These are phyloP conservation scores for Rhagonycha lutea DNA, from an alignment of 2,888 invertebrate species.

Conservation along the genomic window DNA sequence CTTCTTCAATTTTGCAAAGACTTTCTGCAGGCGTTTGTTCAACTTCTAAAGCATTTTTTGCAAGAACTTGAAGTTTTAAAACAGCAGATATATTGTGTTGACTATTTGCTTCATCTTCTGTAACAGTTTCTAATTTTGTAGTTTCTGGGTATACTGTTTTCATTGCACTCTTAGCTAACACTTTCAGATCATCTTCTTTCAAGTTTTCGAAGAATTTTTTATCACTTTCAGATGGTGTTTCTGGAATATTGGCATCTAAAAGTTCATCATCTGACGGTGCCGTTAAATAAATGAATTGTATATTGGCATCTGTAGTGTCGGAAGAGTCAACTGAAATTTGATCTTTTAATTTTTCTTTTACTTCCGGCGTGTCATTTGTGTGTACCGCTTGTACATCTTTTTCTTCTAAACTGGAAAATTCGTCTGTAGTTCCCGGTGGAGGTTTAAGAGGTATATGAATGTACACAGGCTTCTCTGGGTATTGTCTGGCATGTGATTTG, in stretches of 20 bases:
- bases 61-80: background rate
- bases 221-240: slow-evolving; percentile 46
- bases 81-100: slow-evolving; percentile 2
- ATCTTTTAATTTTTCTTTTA: slow-evolving; percentile 17
- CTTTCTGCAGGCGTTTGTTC: background rate
- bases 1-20: background rate
- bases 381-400: slow-evolving; percentile 12
- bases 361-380: slow-evolving; percentile 22
- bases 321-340: slow-evolving; percentile 32
- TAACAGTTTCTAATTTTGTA: slow-evolving; percentile 25
- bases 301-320: slow-evolving; percentile 32
- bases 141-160: slow-evolving; percentile 44
- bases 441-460: slow-evolving; percentile 54
- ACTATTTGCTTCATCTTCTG: slow-evolving; percentile 9
- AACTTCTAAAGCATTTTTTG: background rate
- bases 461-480: slow-evolving; percentile 44
- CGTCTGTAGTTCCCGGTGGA: slow-evolving; percentile 50
- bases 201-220: slow-evolving; percentile 41
- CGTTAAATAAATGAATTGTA: slow-evolving; percentile 52
- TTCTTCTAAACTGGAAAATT: slow-evolving; percentile 50
- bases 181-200: slow-evolving; percentile 45
- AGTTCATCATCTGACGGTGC: slow-evolving; percentile 54
- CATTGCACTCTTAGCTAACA: slow-evolving; percentile 47
- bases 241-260: slow-evolving; percentile 41
- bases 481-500: slow-evolving; percentile 27